Conservation (phyloP, 1,140 invertebrate genomes). For the Xylocopa sonorina region DNA sequence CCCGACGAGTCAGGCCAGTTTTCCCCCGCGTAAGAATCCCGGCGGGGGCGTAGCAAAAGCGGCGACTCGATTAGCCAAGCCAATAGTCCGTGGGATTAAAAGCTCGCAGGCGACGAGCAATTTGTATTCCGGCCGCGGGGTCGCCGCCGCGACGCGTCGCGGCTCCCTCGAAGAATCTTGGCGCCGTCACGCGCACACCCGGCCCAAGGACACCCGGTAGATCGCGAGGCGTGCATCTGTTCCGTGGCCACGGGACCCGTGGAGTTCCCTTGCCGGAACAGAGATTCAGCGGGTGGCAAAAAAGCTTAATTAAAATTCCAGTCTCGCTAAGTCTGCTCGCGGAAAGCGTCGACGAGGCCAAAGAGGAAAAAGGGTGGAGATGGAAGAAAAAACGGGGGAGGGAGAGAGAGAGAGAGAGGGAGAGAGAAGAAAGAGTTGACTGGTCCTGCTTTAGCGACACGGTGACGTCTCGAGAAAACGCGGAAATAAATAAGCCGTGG, state of each 20-base stretch:
- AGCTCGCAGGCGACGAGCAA: constrained; percentile 8
- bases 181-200: background rate
- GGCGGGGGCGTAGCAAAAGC: background rate
- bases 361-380: background rate
- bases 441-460: background rate
- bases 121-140: constrained; percentile 28
- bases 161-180: constrained; percentile 11
- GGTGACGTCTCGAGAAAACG: constrained; percentile 61
- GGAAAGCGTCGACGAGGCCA: constrained; percentile 45
- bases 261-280: constrained; percentile 45
- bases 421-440: background rate
- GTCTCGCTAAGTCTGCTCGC: constrained; percentile 55
- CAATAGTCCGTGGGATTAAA: constrained; percentile 46
- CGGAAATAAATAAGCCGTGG: constrained; percentile 61
- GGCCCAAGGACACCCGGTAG: constrained; percentile 34
- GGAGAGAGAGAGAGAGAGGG: constrained; percentile 19
- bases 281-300: constrained; percentile 52
- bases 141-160: background rate
- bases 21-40: background rate
- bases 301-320: constrained; percentile 75
- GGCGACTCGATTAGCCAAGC: constrained; percentile 14
- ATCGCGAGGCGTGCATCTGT: constrained; percentile 43
- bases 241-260: constrained; percentile 38
- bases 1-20: background rate
- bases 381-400: constrained; percentile 6